These are phyloP conservation scores for Trissolcus brochymenae DNA, from an alignment of 2,888 invertebrate genomes.

Conservation along the genomic window DNA sequence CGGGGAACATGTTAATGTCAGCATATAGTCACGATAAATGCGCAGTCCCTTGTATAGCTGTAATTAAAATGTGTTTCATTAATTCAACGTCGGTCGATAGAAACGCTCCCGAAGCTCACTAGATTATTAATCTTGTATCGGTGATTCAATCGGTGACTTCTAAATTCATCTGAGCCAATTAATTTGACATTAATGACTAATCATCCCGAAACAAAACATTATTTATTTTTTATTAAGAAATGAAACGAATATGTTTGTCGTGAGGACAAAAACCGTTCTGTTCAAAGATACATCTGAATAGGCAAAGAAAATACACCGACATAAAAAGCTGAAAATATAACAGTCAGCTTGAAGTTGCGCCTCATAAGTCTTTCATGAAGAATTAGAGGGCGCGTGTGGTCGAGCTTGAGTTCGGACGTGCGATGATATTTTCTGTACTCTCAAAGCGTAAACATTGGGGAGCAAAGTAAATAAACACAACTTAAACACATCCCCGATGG, in stretches of 20 bases:
- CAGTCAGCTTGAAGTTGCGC: constrained; percentile 11
- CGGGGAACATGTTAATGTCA: constrained; percentile 22
- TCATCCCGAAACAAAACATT: too few relatives aligned
- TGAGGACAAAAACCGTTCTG: too few relatives aligned
- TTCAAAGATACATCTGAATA: too few relatives aligned
- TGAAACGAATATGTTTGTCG: too few relatives aligned
- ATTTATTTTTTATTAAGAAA: too few relatives aligned
- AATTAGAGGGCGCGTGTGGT: constrained; percentile 32
- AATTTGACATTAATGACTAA: constrained; percentile 7
- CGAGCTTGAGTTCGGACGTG: constrained; percentile 13
- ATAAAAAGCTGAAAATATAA: constrained; percentile 45
- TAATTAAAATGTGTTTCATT: constrained; percentile 45
- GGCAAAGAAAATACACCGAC: not conserved
- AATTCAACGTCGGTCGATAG: constrained; percentile 30
- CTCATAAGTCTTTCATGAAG: constrained; percentile 49
- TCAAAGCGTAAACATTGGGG: constrained; percentile 41
- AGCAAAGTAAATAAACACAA: constrained; percentile 44
- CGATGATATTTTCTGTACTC: constrained; percentile 37
- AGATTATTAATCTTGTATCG: constrained; percentile 21
- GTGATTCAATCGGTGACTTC: not conserved
- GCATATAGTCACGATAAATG: not conserved
- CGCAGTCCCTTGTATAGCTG: constrained; percentile 10
- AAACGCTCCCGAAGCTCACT: constrained; percentile 21
- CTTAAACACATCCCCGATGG: constrained; percentile 32
- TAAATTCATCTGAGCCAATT: constrained; percentile 1